Evolutionary conservation across 2,797 vertebrate genomes (phyloP), one percentile per base, ranked within the genome.

Genomic region (Notolepis coatsorum): DNA sequence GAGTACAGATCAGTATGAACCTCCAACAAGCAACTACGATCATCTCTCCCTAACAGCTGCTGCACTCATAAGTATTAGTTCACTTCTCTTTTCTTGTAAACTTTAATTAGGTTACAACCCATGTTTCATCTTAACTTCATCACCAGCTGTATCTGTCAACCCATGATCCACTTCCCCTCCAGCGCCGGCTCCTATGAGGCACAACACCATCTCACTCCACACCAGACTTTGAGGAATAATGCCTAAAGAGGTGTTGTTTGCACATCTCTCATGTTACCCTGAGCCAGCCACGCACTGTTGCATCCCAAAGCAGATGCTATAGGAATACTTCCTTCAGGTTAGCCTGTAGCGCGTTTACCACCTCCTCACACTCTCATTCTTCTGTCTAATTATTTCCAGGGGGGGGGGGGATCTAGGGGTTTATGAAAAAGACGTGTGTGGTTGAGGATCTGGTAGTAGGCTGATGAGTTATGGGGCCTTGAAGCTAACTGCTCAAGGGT

Each of bases 301-400:
- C 71, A 52, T 77, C 51, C 55, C 58, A 66, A 69, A 65, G 71
- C 81, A 86, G 77, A 79, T 86, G 77, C 77, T 54, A 18, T 57
- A 33, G 8, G 28, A 51, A 76, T 38, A 42, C 67, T 73, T 67
- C 73, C 67, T 70, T 68, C 73, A 80, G 86, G 81, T 84, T 80
- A 47, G 75, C 85, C 79, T 21, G 42, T 12, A 81, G 84, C 85
- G 73, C n/a, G 1, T 83, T 85, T 77, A 68, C 68, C 76, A 58
- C 71, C 68, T 53, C 67, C 54, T 35, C 4, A 1, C 56, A 46
- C 55, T 45, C 53, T 73, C 62, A 64, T 80, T 77, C 56, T 70
- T 74, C 75, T 61, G 60, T 54, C 75, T 85, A 83, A 86, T 88
- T 83, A 85, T 75, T 61, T 82, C 69, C 18, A 42, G 68, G 72